Base-by-base conservation (phyloP, 1,140 invertebrate genomes). In the Panulirus ornatus region DNA sequence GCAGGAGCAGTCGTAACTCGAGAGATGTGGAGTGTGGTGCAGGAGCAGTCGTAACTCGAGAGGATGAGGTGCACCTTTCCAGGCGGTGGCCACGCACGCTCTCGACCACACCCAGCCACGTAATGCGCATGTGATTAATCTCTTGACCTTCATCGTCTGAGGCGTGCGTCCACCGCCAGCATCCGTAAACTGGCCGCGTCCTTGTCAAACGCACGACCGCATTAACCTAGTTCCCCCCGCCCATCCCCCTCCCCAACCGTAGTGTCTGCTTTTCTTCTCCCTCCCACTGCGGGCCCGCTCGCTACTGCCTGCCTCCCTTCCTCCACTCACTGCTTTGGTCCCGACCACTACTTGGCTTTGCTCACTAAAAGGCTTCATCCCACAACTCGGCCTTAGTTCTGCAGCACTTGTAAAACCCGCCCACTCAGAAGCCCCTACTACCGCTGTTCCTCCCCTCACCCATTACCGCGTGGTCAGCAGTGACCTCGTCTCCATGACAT, bases 41-140 rank as follows among this genome's bases (percentile, higher is more conserved):
- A n/a, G n/a, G n/a, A n/a, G n/a, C n/a, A n/a, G n/a, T n/a, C n/a
- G n/a, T n/a, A n/a, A n/a, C n/a, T n/a, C n/a, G n/a, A n/a, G n/a
- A n/a, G n/a, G n/a, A n/a, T n/a, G n/a, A n/a, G n/a, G n/a, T n/a
- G n/a, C n/a, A n/a, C n/a, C n/a, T n/a, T n/a, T n/a, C n/a, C n/a
- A n/a, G 9, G 51, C 2, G 2, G 16, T 19, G 58, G n/a, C 58
- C n/a, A 5, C n/a, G 3, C 22, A 19, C 14, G n/a, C 58, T 27
- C 58, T 5, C 5, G n/a, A 27, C 58, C 58, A 30, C 58, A 11
- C 58, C 58, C 58, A 66, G 3, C 30, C 78, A 6, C 78, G 42
- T 58, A 81, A 81, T 81, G 47, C 22, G n/a, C 2, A 11, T 27
- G 34, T 11, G 47, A 81, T 81, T 58, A 81, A 81, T 81, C 51